Evolutionary conservation across 2,113 vertebrate species (phyloP), one percentile per base, ranked within the genome.

Genomic region (Xiphophorus couchianus): DNA sequence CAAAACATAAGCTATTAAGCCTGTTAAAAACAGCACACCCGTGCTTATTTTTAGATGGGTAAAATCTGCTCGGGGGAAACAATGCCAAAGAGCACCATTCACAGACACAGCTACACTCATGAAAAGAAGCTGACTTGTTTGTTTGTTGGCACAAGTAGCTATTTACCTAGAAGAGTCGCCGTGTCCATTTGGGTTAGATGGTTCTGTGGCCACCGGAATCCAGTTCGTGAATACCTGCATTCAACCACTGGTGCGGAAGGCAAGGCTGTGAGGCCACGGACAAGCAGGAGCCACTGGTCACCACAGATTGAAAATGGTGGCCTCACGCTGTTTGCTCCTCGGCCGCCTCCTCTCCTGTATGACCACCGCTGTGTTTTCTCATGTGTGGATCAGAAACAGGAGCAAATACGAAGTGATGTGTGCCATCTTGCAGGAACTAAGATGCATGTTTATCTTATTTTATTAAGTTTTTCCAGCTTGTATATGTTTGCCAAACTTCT

Each of bases 181-280:
- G 73, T 93, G 90, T 88, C 86, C 87, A 58, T 88, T 89, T 77
- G 87, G 79, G 84, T 79, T 78, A 80, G 81, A 90, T 89, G 90
- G 86, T 91, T 88, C 84, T 84, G 84, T 87, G 84, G 84, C 86
- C 85, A 79, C 92, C 91, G 91, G 89, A 94, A 91, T 92, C 79
- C 86, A 75, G 85, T 86, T 74, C 65, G 89, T 93, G 91, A 94
- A 94, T 94, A 91, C 89, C 83, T 89, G 90, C 93, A 94, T 94
- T 95, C 89, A 95, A 85, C 68, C 58, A 28, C 68, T 8, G 54
- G 86, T 71, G 79, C 75, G 69, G 86, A 80, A 58, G 80, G 86
- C 81, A 78, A 67, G 66, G 82, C 88, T 80, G 84, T 73, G 85
- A 82, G 86, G 82, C 88, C 88, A 82, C 73, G 91, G 90, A 90